These are phyloP conservation scores for Chrysomela aeneicollis DNA, from an alignment of 2,888 invertebrate genomes.

Conservation along the genomic window DNA sequence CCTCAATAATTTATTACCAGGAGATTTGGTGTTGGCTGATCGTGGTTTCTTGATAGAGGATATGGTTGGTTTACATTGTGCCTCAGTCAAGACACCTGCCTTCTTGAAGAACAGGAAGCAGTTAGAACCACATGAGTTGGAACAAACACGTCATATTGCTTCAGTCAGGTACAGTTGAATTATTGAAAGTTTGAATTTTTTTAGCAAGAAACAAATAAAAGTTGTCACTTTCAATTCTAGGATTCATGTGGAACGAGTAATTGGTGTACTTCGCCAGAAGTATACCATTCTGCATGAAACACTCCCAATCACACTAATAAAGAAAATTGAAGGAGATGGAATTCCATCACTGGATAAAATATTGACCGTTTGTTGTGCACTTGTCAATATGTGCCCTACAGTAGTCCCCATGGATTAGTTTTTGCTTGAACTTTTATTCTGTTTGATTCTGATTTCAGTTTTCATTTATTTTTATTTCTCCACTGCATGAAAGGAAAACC, in stretches of 20 bases:
- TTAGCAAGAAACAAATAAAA: too few species aligned
- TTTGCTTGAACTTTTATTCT: too few species aligned
- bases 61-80: too few species aligned
- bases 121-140: conserved; percentile 13
- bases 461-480: too few species aligned
- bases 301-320: background rate
- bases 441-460: too few species aligned
- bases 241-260: background rate
- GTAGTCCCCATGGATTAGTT: conserved; percentile 7
- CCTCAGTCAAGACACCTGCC: too few species aligned
- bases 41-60: too few species aligned
- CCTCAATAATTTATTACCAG: conserved; percentile 5
- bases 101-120: conserved; percentile 8
- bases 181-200: too few species aligned
- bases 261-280: conserved; percentile 4
- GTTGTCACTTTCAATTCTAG: background rate
- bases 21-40: too few species aligned
- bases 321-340: background rate
- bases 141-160: conserved; percentile 13
- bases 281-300: conserved; percentile 11
- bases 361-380: conserved; percentile 7
- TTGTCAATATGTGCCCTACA: conserved; percentile 5
- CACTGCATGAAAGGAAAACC: too few species aligned
- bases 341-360: conserved; percentile 11
- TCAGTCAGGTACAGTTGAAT: conserved; percentile 3